A percentile compares a stretch with the other conserved stretches of the same genome.
Evolutionary conservation across 2,888 invertebrate species (phyloP).

Genomic region (Pammene aurita): DNA sequence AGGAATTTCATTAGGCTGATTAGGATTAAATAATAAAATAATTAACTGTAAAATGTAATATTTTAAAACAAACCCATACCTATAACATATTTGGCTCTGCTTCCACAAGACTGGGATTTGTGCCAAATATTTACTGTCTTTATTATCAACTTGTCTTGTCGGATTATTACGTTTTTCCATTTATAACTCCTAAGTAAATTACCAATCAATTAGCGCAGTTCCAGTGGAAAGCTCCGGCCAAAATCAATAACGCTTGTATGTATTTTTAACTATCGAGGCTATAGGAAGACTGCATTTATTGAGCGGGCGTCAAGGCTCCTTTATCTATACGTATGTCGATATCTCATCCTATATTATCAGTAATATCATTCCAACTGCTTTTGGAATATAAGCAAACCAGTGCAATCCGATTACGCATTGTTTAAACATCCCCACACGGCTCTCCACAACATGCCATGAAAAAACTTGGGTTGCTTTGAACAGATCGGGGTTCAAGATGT

Average conservation of each 20-base stretch:
- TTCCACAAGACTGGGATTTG: no score
- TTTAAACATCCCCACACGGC: background rate
- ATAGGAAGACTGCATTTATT: conserved; percentile 49
- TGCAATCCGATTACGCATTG: background rate
- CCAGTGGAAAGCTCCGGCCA: conserved; percentile 25
- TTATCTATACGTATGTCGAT: conserved; percentile 45
- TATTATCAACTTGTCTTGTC: background rate
- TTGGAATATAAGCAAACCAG: background rate
- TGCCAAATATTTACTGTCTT: background rate
- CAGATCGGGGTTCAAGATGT: no score
- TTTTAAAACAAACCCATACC: no score
- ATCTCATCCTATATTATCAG: conserved; percentile 44
- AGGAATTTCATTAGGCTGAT: no score
- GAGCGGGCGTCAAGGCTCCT: conserved; percentile 48
- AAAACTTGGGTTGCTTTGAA: no score
- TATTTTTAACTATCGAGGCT: conserved; percentile 50
- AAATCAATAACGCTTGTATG: conserved; percentile 42
- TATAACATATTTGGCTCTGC: no score
- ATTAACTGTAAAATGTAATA: no score
- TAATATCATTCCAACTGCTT: background rate
- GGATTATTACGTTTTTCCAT: background rate
- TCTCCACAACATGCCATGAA: background rate
- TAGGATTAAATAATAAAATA: no score
- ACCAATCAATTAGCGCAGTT: conserved; percentile 9
- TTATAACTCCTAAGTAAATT: background rate